These are phyloP conservation scores for Lochmaea capreae DNA, from an alignment of 2,888 invertebrate species.

Conservation along the genomic window DNA sequence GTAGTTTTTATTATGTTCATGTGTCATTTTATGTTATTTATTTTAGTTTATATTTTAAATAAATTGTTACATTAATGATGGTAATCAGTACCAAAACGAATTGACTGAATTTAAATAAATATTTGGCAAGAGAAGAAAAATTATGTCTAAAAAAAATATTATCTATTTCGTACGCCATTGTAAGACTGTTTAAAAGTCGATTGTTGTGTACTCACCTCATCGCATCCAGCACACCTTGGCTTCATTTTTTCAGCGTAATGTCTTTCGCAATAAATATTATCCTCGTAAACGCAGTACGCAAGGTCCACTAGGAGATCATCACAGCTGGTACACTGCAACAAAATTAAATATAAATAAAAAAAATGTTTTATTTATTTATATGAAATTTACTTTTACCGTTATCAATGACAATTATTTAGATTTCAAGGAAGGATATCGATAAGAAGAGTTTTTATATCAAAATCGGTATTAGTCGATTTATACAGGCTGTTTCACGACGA, in stretches of 20 bases:
- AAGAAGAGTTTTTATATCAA: no score
- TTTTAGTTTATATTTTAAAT: no score
- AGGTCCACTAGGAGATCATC: constrained; percentile 95
- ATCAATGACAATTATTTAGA: constrained; percentile 2
- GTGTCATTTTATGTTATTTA: no score
- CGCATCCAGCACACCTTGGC: constrained; percentile 96
- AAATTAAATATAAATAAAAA: constrained; percentile 7
- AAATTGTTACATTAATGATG: no score
- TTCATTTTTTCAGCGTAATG: constrained; percentile 97
- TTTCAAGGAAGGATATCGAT: no score
- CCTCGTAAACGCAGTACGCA: constrained; percentile 93
- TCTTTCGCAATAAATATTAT: constrained; percentile 89
- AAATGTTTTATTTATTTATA: neutral
- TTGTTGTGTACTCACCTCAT: constrained; percentile 83
- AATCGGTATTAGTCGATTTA: no score
- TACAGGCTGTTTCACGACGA: no score
- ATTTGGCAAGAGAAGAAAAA: no score
- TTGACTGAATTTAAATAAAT: no score
- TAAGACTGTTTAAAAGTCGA: neutral
- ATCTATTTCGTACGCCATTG: neutral
- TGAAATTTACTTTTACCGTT: neutral
- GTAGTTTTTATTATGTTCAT: no score
- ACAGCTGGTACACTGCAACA: constrained; percentile 80
- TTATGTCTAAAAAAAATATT: no score
- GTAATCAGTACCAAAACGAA: neutral